Base-by-base conservation (phyloP, 2,888 invertebrate genomes). In the Odontocerum albicorne region DNA sequence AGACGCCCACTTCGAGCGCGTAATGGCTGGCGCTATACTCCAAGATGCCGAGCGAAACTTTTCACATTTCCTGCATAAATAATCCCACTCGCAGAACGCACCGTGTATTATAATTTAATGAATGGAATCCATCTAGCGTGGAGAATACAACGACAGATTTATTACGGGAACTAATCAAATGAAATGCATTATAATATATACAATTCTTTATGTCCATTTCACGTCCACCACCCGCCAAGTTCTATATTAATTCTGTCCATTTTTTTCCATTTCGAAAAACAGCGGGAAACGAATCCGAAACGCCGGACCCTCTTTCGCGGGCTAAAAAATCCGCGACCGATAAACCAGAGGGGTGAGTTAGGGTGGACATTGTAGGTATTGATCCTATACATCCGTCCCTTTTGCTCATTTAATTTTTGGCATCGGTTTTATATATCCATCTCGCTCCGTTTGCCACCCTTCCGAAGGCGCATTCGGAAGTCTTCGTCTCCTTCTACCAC, bases 351-450 rank as follows among this genome's bases (percentile, higher is more conserved):
- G 52, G 35, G 51, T 36, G 40, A 43, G 52, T 35, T 19, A 19
- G 44, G 40, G 47, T 31, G 45, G 49, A 31, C 47, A 49, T 47
- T 39, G 54, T 57, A 38, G 47, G 60, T 60, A 60, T 60, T 60
- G 60, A 60, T 60, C 57, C 57, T 50, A 44, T 55, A 45, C 44
- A 49, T 44, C 55, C 39, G 47, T 60, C 57, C 49, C 60, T 50
- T 36, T 60, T 44, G 21, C 51, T 20, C 59, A 40, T 21, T 38
- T 35, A 32, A 44, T 17, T 35, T 44, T 44, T 49, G 19, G 33
- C 22, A 40, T 35, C 27, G 21, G 31, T 43, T 36, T 21, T 49
- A 49, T 49, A 31, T 20, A 42, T 43, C 51, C 39, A 22, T 51
- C 47, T 51, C 55, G 49, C 44, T 55, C 49, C 36, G 45, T 50